These are phyloP conservation scores for Chromobotia macracanthus DNA, from an alignment of 2,797 vertebrate species.

Conservation along the genomic window DNA sequence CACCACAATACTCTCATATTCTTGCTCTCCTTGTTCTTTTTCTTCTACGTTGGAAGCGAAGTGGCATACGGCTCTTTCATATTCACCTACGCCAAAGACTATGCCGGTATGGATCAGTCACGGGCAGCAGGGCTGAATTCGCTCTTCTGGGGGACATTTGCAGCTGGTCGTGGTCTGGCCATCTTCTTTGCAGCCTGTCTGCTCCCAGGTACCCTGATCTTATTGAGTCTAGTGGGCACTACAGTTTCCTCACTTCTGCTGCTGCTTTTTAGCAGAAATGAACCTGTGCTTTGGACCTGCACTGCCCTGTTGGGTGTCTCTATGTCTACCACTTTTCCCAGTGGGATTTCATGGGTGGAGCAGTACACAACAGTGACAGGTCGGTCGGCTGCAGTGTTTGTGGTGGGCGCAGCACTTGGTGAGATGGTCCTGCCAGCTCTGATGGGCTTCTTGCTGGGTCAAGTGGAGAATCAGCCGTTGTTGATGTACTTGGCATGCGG, in stretches of 20 bases:
- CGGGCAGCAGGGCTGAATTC: constrained; percentile 88
- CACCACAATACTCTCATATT: constrained; percentile 80
- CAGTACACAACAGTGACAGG: constrained; percentile 88
- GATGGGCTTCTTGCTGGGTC: constrained; percentile 82
- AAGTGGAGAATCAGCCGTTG: constrained; percentile 74
- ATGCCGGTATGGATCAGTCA: constrained; percentile 70
- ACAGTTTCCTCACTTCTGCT: constrained; percentile 78
- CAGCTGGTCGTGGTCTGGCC: constrained; percentile 80
- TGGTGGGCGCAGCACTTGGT: constrained; percentile 86
- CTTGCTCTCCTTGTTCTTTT: constrained; percentile 89
- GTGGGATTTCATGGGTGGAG: constrained; percentile 91
- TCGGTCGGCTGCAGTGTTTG: constrained; percentile 80
- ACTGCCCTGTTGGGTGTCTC: constrained; percentile 84
- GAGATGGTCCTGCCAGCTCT: constrained; percentile 89
- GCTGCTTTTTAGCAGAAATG: constrained; percentile 75
- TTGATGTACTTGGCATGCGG: constrained; percentile 82
- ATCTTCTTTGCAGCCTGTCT: constrained; percentile 85
- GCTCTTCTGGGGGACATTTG: constrained; percentile 89
- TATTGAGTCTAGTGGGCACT: constrained; percentile 81
- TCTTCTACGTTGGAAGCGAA: constrained; percentile 91
- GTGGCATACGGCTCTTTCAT: constrained; percentile 90
- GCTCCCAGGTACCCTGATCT: constrained; percentile 85
- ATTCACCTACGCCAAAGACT: constrained; percentile 83
- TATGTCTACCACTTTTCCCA: constrained; percentile 90
- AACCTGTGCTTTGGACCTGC: constrained; percentile 79